A percentile compares a stretch with the other conserved stretches of the same genome.
Conservation (phyloP, 2,113 vertebrate species). For the Rhineura floridana region DNA sequence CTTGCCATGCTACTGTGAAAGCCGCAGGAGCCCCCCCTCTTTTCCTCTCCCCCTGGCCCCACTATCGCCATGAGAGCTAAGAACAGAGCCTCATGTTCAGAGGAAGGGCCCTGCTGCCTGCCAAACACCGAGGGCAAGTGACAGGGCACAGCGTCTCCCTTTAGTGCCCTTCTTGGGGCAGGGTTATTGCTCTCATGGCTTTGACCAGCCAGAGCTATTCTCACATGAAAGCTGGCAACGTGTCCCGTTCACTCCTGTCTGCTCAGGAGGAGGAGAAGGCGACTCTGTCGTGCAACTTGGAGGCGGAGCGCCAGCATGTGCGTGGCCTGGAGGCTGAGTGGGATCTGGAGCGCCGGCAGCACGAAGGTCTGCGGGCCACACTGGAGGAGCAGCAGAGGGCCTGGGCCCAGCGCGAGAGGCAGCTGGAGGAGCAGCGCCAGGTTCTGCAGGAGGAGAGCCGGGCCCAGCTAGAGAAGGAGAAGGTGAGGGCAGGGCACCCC, state of each 20-base stretch:
- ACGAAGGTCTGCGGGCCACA: slow-evolving; percentile 54
- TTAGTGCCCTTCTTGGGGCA: background rate
- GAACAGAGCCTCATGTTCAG: rapidly evolving
- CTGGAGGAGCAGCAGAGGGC: slow-evolving; percentile 64
- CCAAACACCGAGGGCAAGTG: background rate
- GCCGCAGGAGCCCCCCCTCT: no score
- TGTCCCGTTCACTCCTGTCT: background rate
- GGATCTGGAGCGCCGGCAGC: slow-evolving; percentile 52
- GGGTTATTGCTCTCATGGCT: background rate
- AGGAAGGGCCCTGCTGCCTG: background rate
- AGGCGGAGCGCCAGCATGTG: slow-evolving; percentile 49
- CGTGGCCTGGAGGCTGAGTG: slow-evolving; percentile 51
- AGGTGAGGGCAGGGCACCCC: slow-evolving; percentile 56
- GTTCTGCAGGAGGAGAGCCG: slow-evolving; percentile 52
- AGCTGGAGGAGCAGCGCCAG: slow-evolving; percentile 64
- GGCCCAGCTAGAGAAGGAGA: slow-evolving; percentile 70
- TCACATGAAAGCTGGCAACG: background rate
- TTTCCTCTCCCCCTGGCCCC: background rate
- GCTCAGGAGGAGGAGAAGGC: slow-evolving; percentile 66
- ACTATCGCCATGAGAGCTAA: no score
- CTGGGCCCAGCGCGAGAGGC: slow-evolving; percentile 58
- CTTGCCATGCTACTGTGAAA: background rate
- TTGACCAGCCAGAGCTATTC: no score
- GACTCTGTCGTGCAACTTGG: slow-evolving; percentile 47
- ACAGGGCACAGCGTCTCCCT: background rate